phyloP scores from a whole-genome alignment of 2,888 invertebrate genomes.

The Sepiola atlantica region DNA sequence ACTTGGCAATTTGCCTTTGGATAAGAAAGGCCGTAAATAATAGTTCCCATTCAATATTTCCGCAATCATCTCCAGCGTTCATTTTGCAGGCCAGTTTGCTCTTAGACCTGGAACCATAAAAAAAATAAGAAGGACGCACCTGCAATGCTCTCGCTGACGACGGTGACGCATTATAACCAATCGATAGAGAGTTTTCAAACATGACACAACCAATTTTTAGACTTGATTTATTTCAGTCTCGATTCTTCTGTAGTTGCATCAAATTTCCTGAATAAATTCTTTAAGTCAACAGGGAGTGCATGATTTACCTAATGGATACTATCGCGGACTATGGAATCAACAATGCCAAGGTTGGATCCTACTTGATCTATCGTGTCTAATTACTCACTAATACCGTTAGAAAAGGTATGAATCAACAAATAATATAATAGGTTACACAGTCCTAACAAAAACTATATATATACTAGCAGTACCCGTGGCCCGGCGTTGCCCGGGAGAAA shows the following conservation, averaged over 20 bases:
- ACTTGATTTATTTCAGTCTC: not conserved
- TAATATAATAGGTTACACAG: no score
- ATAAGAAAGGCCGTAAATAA: not conserved
- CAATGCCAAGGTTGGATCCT: no score
- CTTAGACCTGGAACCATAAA: not conserved
- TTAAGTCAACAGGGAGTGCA: not conserved
- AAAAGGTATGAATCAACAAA: no score
- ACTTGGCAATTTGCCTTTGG: not conserved
- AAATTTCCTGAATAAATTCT: not conserved
- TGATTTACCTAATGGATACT: no score
- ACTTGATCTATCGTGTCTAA: no score
- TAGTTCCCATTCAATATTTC: not conserved
- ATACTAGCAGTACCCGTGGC: no score
- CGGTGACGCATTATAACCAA: not conserved
- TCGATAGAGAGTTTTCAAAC: conserved; percentile 32
- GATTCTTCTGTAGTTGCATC: not conserved
- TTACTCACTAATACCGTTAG: no score
- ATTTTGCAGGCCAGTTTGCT: not conserved
- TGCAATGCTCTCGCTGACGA: not conserved
- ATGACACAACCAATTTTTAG: not conserved
- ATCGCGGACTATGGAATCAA: no score
- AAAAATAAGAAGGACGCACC: not conserved
- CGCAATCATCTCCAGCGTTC: not conserved
- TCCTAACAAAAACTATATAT: no score
- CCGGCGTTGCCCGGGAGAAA: no score